Percentiles rank a stretch among this genome's conserved stretches.
Conservation (phyloP, 2,888 invertebrate genomes). For the Phyllotreta cruciferae region DNA sequence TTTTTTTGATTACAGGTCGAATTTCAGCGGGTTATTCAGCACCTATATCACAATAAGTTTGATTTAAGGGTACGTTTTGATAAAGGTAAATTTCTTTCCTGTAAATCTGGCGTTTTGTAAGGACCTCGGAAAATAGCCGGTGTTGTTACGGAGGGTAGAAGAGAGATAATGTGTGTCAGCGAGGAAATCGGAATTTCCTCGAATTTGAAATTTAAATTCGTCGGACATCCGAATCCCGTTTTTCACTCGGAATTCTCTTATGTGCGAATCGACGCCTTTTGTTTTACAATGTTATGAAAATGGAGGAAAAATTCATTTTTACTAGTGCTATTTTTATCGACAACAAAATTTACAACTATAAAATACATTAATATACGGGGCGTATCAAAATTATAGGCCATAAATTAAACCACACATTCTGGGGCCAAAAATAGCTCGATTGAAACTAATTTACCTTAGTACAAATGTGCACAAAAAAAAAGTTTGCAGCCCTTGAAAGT, state of each 20-base stretch:
- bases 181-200: conserved; percentile 4
- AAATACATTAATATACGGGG: too few species aligned
- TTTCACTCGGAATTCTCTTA: not conserved
- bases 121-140: conserved; percentile 8
- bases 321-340: too few species aligned
- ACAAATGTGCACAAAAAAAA: too few species aligned
- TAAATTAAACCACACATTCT: too few species aligned
- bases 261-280: not conserved
- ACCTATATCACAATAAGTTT: not conserved
- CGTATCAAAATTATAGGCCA: too few species aligned
- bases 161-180: conserved; percentile 1
- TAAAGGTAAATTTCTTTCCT: conserved; percentile 9
- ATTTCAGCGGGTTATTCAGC: too few species aligned
- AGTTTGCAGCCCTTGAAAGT: too few species aligned
- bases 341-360: too few species aligned
- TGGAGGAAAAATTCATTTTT: too few species aligned
- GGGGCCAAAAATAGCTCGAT: too few species aligned
- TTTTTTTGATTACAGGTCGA: too few species aligned
- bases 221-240: not conserved
- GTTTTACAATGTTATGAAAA: not conserved
- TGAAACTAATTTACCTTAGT: too few species aligned
- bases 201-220: conserved; percentile 18
- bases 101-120: conserved; percentile 3
- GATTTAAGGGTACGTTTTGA: conserved; percentile 2
- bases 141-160: not conserved